Evolutionary conservation across 2,888 invertebrate species (phyloP).

Genomic region (Macrophya alboannulata): DNA sequence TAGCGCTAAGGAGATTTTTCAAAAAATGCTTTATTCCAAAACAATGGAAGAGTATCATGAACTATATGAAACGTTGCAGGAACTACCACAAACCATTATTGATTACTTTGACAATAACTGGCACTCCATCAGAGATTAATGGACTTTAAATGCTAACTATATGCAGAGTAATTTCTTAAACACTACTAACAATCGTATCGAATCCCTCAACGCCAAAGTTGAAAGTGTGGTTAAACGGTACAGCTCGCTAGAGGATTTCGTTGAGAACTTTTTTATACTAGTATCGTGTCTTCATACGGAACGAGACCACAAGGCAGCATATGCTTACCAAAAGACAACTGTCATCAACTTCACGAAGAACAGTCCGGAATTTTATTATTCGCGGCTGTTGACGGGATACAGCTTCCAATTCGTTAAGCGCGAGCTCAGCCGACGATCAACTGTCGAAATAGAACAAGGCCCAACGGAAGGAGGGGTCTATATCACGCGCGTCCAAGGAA

Average conservation of each 20-base stretch:
- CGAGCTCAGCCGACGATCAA: background rate
- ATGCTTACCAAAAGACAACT: background rate
- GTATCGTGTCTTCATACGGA: background rate
- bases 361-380: background rate
- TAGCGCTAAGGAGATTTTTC: background rate
- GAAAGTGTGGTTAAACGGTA: conserved; percentile 43
- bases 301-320: background rate
- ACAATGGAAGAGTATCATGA: background rate
- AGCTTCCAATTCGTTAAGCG: background rate
- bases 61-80: background rate
- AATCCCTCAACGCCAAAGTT: conserved; percentile 56
- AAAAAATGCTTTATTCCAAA: background rate
- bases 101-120: conserved; percentile 56
- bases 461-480: background rate
- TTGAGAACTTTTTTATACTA: background rate
- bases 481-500: background rate
- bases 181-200: conserved; percentile 58
- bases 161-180: conserved; percentile 58
- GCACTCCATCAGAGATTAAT: conserved; percentile 57
- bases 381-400: background rate
- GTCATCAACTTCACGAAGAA: background rate
- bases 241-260: conserved; percentile 46
- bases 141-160: conserved; percentile 54
- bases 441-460: background rate
- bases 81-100: conserved; percentile 34